A percentile compares a stretch with the other conserved stretches of the same genome.
Evolutionary conservation across 2,888 invertebrate species (phyloP).

Genomic region (Chrysolina americana): DNA sequence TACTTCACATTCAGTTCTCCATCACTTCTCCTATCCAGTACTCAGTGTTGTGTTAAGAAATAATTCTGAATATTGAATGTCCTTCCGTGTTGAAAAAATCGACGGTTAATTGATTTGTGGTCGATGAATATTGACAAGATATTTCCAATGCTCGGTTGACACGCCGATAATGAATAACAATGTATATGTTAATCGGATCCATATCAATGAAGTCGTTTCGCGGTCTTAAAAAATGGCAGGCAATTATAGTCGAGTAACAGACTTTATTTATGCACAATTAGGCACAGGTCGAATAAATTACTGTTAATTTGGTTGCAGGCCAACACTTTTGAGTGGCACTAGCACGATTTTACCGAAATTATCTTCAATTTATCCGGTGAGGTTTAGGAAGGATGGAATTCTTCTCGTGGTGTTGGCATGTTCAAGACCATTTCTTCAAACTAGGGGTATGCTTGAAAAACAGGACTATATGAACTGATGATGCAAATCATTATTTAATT

Average conservation of each 20-base stretch:
- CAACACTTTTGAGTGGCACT: not conserved
- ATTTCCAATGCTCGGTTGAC: not conserved
- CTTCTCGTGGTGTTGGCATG: not conserved
- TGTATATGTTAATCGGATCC: slow-evolving; percentile 16
- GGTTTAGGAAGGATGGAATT: not conserved
- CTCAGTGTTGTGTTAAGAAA: not conserved
- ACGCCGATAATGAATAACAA: slow-evolving; percentile 6
- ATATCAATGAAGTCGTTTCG: slow-evolving; percentile 16
- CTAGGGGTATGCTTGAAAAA: not conserved
- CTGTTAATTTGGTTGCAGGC: not conserved
- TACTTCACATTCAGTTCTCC: too few species aligned
- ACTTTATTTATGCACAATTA: slow-evolving; percentile 6
- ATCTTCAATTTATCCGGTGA: not conserved
- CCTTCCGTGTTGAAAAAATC: not conserved
- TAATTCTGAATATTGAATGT: not conserved
- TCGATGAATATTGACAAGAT: slow-evolving; percentile 10
- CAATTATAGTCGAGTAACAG: not conserved
- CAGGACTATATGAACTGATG: too few species aligned
- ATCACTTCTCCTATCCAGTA: too few species aligned
- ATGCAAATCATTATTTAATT: too few species aligned
- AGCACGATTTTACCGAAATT: not conserved
- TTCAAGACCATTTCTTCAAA: not conserved
- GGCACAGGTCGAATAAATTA: slow-evolving; percentile 11
- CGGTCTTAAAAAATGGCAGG: slow-evolving; percentile 6
- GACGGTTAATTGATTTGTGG: slow-evolving; percentile 7